Evolutionary conservation across 2,113 vertebrate species (phyloP), one percentile per base, ranked within the genome.

Genomic region (Patagioenas fasciata): DNA sequence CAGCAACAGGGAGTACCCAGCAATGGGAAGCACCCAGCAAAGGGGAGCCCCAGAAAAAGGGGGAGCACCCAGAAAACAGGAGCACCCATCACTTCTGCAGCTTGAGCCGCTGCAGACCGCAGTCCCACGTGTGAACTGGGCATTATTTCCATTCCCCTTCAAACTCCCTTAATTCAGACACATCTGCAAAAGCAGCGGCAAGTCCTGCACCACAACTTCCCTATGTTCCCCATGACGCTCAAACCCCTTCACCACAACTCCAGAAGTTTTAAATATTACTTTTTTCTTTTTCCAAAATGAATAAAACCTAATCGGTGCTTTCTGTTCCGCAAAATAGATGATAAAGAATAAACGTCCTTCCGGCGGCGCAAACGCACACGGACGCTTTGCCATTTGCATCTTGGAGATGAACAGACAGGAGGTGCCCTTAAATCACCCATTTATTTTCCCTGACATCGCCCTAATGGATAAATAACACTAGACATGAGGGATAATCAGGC

Each of bases 61-160:
- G 40, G 40, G 40, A 42, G 40, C 40, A 42, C 40, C 40, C 40
- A 42, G 40, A 12, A 44, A 44, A 44, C 16, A 9, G 44, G 44
- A 47, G 44, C 44, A 47, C 44, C 44, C 44, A 19, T 47, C 44
- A 47, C 9, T 47, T 47, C 44, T 47, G 44, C 44, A 19, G 44
- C 18, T 47, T 19, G 44, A 9, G 14, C 44, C 9, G 18, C 44
- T 47, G 44, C 44, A 47, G 44, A 6, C 26, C 23, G 36, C 16
- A n/a, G 9, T 34, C 23, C 31, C 87, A 34, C 2, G 0, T 0
- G 9, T 15, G 4, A 34, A 11, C 5, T 1, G 0, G 24, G 31
- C 25, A 47, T 7, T 3, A 23, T 10, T 62, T 61, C 72, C 14
- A 62, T 31, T 81, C 40, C 18, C 48, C 15, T 71, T 8, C 9